Evolutionary conservation across 2,888 invertebrate species (phyloP).

Genomic region (Nesidiocoris tenuis): DNA sequence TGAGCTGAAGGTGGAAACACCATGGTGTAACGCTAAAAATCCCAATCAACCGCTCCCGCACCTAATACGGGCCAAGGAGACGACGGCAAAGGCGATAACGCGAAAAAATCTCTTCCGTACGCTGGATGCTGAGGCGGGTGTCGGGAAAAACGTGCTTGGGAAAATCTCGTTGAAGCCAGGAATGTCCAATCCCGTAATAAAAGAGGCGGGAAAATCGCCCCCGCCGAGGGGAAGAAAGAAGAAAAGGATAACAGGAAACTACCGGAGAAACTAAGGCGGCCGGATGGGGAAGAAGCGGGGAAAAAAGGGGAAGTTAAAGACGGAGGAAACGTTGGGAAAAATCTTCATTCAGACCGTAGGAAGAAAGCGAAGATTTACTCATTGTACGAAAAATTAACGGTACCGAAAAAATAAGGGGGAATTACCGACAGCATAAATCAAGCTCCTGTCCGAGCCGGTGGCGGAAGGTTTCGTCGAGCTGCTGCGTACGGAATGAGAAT

Average conservation of each 20-base stretch:
- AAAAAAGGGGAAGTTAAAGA: not conserved
- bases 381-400: conserved; percentile 3
- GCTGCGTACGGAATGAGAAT: conserved; percentile 25
- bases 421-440: conserved; percentile 38
- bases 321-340: not conserved
- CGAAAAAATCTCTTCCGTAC: not conserved
- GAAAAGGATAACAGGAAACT: not conserved
- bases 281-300: not conserved
- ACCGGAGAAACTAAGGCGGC: not conserved
- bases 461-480: conserved; percentile 20
- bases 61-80: not conserved
- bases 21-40: not conserved
- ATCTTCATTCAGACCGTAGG: not conserved
- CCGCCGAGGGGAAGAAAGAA: not conserved
- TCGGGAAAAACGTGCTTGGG: not conserved
- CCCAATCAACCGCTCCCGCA: not conserved
- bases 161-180: not conserved
- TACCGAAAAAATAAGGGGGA: conserved; percentile 23
- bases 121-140: not conserved
- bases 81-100: not conserved
- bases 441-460: conserved; percentile 31
- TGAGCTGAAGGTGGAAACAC: not conserved
- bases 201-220: not conserved
- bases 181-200: not conserved
- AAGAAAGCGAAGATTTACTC: not conserved